Base-by-base conservation (phyloP, 2,113 vertebrate species). In the Stomatorhinus ivindoensis region DNA sequence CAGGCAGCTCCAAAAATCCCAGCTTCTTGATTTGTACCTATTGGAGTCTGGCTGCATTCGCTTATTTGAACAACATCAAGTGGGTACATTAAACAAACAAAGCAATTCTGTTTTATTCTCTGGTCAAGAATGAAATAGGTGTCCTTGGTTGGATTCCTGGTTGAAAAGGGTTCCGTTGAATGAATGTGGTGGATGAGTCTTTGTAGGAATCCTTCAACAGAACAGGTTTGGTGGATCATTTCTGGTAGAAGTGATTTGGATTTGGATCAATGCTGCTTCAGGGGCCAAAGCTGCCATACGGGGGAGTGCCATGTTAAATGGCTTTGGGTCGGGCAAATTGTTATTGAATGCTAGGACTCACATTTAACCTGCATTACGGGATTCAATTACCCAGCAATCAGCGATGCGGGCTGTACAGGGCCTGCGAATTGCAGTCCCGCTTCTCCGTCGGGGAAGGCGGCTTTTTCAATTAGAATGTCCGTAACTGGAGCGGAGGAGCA, bases 301-400 rank as follows among this genome's bases (percentile, higher is more conserved):
- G 53, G 48, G 24, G 8, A 61, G 39, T n/a, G 93, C 92, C 95
- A 97, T 97, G 97, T 97, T 98, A 96, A 97, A 97, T 95, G 94
- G 96, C 96, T 96, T 95, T 95, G 96, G 96, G 95, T 96, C 94
- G 94, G 95, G 96, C 97, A 95, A 55, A 96, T 97, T 96, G 97
- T 97, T 97, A 97, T 97, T 97, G 96, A 97, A 95, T 95, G 95
- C 96, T 96, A 95, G 97, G 96, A 96, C 96, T 97, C 96, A 97
- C 97, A 97, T 97, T 97, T 97, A 97, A 97, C 97, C 97, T 96
- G 96, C 96, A 95, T 97, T 97, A 96, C 95, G 89, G 95, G 96
- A 97, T 97, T 97, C 97, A 97, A 98, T 97, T 97, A 97, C 96
- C 96, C 95, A 90, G 94, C 94, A 97, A 97, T 96, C 96, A 97